A percentile compares a stretch with the other conserved stretches of the same genome.
Evolutionary conservation across 64 coral and sea anemone genomes (phyloP).

Genomic region (Platygyra sinensis): DNA sequence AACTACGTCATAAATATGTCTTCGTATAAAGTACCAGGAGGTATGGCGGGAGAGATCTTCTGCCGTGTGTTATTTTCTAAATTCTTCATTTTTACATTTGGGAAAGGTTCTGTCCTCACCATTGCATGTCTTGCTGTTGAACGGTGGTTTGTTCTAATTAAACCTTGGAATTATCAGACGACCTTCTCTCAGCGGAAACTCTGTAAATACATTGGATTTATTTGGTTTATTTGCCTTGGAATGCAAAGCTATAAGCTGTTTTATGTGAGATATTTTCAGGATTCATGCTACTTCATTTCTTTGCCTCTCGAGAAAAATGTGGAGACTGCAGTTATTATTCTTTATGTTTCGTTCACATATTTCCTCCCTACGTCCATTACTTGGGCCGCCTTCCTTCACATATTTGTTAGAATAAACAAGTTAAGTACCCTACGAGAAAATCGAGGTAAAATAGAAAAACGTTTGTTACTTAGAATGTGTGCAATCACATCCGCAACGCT

Average conservation of each 20-base stretch:
- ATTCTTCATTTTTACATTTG: slow-evolving; percentile 36
- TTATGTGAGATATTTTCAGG: slow-evolving; percentile 5
- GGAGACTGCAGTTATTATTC: slow-evolving; percentile 1
- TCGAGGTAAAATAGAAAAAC: slow-evolving; percentile 1
- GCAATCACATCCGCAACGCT: slow-evolving; percentile 14
- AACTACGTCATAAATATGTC: slow-evolving; percentile 51
- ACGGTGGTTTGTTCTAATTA: not conserved
- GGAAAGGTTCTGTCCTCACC: slow-evolving; percentile 23
- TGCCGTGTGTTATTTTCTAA: slow-evolving; percentile 30
- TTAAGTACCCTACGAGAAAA: not conserved
- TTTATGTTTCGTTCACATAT: slow-evolving; percentile 36
- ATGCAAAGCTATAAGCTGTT: slow-evolving; percentile 25
- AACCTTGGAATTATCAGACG: slow-evolving; percentile 10
- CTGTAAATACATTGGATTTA: not conserved
- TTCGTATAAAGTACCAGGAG: slow-evolving; percentile 10
- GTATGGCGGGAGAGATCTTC: not conserved
- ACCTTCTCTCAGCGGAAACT: not conserved
- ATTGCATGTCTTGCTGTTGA: slow-evolving; percentile 38
- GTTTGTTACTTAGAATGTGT: slow-evolving; percentile 26
- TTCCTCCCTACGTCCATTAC: slow-evolving; percentile 13
- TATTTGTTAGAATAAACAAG: slow-evolving; percentile 2
- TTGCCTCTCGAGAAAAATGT: not conserved
- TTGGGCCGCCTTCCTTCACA: slow-evolving; percentile 26
- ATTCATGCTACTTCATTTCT: not conserved
- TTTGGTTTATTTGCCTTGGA: not conserved